Conservation (phyloP, 2,888 invertebrate genomes). For the Ennomos fuscantarius region DNA sequence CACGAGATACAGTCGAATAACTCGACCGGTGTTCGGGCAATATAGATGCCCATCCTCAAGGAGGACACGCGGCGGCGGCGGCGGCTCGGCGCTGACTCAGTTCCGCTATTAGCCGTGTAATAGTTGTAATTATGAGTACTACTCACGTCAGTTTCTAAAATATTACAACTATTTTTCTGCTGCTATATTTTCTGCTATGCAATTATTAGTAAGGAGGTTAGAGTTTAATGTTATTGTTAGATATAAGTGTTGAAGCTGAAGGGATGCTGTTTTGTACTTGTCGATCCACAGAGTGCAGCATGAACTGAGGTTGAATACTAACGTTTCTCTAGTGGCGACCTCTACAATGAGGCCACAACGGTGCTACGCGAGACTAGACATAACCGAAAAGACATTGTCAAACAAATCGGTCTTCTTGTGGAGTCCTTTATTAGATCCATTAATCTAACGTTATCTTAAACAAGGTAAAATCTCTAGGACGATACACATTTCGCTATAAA, state of each 20-base stretch:
- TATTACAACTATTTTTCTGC: too few relatives aligned
- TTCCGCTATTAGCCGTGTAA: too few relatives aligned
- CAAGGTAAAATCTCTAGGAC: constrained; percentile 83
- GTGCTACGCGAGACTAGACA: constrained; percentile 76
- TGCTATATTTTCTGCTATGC: too few relatives aligned
- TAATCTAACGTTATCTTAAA: constrained; percentile 78
- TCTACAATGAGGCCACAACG: constrained; percentile 60
- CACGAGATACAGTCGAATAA: too few relatives aligned
- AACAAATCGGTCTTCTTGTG: constrained; percentile 67
- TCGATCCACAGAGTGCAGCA: constrained; percentile 67
- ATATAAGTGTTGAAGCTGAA: constrained; percentile 60
- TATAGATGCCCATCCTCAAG: too few relatives aligned
- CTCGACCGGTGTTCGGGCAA: too few relatives aligned
- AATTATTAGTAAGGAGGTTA: too few relatives aligned
- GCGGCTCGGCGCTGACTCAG: too few relatives aligned
- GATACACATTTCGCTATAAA: constrained; percentile 83
- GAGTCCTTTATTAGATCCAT: constrained; percentile 65
- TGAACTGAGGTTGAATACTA: constrained; percentile 61
- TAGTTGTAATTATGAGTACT: too few relatives aligned
- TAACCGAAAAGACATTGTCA: constrained; percentile 73
- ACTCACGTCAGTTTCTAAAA: too few relatives aligned
- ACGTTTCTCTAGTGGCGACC: constrained; percentile 50
- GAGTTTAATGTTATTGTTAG: constrained; percentile 37
- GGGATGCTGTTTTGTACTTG: constrained; percentile 81
- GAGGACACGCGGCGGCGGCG: too few relatives aligned